Conservation (phyloP, 2,888 invertebrate species). For the Harpalus rufipes region DNA sequence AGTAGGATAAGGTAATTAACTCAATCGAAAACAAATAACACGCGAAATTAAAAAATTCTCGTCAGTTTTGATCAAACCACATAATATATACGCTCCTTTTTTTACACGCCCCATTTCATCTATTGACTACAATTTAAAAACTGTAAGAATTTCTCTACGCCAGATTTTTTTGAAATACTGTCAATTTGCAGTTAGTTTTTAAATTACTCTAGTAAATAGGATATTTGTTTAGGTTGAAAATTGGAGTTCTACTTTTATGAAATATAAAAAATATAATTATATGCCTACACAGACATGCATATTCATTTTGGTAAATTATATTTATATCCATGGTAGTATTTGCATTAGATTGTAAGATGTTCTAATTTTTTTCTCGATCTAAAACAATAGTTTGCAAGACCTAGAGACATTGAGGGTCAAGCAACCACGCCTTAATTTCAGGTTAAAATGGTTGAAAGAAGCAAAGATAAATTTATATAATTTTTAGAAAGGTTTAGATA, state of each 20-base stretch:
- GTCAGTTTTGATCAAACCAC: no score
- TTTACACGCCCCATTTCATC: no score
- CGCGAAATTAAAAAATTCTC: no score
- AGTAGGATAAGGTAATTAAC: no score
- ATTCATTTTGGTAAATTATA: neutral
- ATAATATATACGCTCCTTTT: no score
- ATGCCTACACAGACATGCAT: neutral
- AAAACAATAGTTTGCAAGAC: neutral
- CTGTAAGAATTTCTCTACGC: no score
- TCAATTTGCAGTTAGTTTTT: no score
- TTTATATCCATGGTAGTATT: neutral
- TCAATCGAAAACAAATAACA: no score
- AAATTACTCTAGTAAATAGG: no score
- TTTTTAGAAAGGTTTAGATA: constrained; percentile 52
- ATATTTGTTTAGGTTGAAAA: neutral
- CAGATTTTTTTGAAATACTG: no score
- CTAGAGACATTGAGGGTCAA: constrained; percentile 37
- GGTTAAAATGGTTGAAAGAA: constrained; percentile 16
- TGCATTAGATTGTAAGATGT: constrained; percentile 1
- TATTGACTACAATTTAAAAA: no score
- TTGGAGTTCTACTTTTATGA: neutral
- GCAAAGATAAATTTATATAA: constrained; percentile 45
- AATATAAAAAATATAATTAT: neutral
- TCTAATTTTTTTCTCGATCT: neutral
- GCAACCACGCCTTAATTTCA: constrained; percentile 15